These are phyloP conservation scores for Acholoe squamosa DNA, from an alignment of 2,888 invertebrate genomes.

Conservation along the genomic window DNA sequence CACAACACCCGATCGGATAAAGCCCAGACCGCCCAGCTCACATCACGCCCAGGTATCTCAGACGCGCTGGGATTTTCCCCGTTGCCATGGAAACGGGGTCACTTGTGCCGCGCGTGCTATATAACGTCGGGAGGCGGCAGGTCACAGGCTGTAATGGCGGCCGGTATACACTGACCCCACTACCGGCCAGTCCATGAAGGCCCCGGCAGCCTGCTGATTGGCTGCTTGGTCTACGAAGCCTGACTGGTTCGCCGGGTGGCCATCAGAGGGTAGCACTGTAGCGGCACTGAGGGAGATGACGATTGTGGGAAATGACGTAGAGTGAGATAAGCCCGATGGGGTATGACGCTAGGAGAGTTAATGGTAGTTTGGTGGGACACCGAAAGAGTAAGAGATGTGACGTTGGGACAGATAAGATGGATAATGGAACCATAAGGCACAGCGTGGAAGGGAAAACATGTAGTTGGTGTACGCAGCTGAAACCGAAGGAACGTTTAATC, in stretches of 20 bases:
- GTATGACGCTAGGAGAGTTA: background rate
- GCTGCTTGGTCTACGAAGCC: background rate
- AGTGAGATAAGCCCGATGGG: background rate
- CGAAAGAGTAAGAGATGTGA: background rate
- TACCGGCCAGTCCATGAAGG: background rate
- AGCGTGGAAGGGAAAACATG: too few species aligned
- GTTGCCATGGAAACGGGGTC: conserved; percentile 34
- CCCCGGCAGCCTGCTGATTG: background rate
- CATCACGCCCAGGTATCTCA: conserved; percentile 16
- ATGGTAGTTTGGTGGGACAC: background rate
- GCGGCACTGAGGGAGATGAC: background rate
- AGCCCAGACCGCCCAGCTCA: background rate
- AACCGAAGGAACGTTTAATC: too few species aligned
- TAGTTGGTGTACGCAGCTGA: too few species aligned
- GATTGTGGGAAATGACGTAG: background rate
- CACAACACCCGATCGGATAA: background rate
- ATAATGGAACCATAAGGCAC: too few species aligned
- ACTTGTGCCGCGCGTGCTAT: background rate
- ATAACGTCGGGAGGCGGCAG: background rate
- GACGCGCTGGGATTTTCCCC: background rate
- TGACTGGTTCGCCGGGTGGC: background rate
- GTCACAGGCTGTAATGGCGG: conserved; percentile 23
- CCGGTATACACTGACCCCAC: background rate
- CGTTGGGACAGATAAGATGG: background rate
- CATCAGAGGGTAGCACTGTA: background rate